Percentiles rank a stretch among this genome's conserved stretches.
phyloP scores from a whole-genome alignment of 2,797 vertebrate species.

The Macroramphosus scolopax region DNA sequence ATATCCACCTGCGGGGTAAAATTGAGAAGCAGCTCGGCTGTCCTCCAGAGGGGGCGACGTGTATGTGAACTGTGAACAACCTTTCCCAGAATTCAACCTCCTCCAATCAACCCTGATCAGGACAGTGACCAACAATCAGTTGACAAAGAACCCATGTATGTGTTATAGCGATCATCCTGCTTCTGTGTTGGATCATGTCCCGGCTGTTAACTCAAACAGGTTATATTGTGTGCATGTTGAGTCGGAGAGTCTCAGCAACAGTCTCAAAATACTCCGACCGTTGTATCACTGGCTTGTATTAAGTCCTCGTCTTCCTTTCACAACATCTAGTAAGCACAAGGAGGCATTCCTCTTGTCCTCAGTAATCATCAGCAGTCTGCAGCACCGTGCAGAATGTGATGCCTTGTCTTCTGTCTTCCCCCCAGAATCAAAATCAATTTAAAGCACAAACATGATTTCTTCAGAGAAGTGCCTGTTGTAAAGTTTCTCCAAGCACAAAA shows the following conservation, averaged over 20 bases:
- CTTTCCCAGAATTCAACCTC: too few species aligned
- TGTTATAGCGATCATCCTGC: too few species aligned
- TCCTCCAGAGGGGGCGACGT: conserved; percentile 76
- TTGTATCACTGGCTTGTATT: too few species aligned
- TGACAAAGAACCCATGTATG: not conserved
- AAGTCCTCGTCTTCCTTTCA: not conserved
- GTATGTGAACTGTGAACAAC: too few species aligned
- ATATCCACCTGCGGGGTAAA: conserved; percentile 84
- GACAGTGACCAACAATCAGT: conserved; percentile 12
- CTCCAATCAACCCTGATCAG: conserved; percentile 7
- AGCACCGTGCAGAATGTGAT: conserved; percentile 8
- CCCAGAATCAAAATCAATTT: too few species aligned
- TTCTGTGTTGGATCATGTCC: conserved; percentile 8
- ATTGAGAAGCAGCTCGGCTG: conserved; percentile 90
- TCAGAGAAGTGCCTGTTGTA: conserved; percentile 50
- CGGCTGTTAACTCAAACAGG: conserved; percentile 6
- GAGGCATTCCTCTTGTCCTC: conserved; percentile 11
- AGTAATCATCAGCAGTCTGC: conserved; percentile 4
- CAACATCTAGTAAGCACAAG: not conserved
- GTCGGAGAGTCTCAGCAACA: conserved; percentile 24
- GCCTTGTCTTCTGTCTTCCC: not conserved
- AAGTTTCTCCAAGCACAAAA: conserved; percentile 48
- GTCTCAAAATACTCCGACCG: too few species aligned
- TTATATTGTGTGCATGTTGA: conserved; percentile 26
- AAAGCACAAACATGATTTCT: conserved; percentile 48